Percentiles rank a stretch among this genome's conserved stretches.
These are phyloP conservation scores for Caenorhabditis doughertyi DNA, from an alignment of 2,888 invertebrate species.

Conservation along the genomic window DNA sequence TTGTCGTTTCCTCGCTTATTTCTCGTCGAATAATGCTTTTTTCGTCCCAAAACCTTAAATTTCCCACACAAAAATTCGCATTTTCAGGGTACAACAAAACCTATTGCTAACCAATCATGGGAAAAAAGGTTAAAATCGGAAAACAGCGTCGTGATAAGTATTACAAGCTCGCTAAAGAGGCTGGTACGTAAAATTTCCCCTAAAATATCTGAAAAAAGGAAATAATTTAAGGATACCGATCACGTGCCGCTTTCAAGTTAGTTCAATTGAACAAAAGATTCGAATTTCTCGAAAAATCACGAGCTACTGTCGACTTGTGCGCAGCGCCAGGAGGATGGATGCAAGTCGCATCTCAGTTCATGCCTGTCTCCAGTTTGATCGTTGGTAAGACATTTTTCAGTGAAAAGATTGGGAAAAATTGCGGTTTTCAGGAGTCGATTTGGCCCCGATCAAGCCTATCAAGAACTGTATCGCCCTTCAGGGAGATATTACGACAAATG, in stretches of 20 bases:
- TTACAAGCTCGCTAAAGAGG: conserved; percentile 98
- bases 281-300: conserved; percentile 95
- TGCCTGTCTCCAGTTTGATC: conserved; percentile 87
- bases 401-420: background rate
- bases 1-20: background rate
- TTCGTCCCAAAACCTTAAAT: background rate
- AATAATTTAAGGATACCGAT: conserved; percentile 89
- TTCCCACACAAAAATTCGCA: background rate
- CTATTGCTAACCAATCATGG: conserved; percentile 86
- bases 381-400: conserved; percentile 85
- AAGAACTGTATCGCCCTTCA: conserved; percentile 92
- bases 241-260: conserved; percentile 98
- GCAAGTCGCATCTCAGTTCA: conserved; percentile 96
- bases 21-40: background rate
- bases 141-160: conserved; percentile 98
- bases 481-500: conserved; percentile 97
- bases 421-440: conserved; percentile 89
- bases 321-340: conserved; percentile 90
- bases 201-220: conserved; percentile 9
- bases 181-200: conserved; percentile 86
- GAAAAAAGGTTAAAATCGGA: conserved; percentile 95
- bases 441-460: conserved; percentile 94
- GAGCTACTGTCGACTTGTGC: conserved; percentile 97
- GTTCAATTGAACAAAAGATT: conserved; percentile 98
- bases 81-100: conserved; percentile 45